Conservation (phyloP, 2,888 invertebrate genomes). For the Zygogramma bicolorata region DNA sequence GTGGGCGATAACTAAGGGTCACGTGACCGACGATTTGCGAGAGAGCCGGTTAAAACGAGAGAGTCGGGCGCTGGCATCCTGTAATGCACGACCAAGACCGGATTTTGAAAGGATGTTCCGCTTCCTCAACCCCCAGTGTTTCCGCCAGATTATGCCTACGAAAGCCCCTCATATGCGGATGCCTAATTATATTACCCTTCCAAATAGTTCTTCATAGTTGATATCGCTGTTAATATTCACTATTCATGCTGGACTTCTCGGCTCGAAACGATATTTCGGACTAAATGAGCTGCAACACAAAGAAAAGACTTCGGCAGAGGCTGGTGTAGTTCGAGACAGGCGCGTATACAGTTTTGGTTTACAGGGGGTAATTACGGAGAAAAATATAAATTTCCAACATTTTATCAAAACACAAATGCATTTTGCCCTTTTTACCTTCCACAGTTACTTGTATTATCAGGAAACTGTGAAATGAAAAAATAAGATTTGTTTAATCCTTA, state of each 20-base stretch:
- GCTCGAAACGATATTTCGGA: not conserved
- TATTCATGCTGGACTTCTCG: not conserved
- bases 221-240: not conserved
- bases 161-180: conserved; percentile 51
- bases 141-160: conserved; percentile 54
- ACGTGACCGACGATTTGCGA: conserved; percentile 51
- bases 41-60: conserved; percentile 49
- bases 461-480: no score
- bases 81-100: conserved; percentile 53
- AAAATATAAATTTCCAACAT: no score
- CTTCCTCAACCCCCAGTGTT: conserved; percentile 53
- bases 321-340: no score
- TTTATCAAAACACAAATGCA: no score
- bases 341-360: no score
- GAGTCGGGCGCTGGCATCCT: conserved; percentile 46
- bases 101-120: conserved; percentile 55
- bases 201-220: conserved; percentile 29
- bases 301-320: no score
- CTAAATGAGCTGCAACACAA: no score
- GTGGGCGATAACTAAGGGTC: conserved; percentile 44
- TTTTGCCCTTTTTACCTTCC: no score
- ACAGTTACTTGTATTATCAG: no score
- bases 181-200: conserved; percentile 49
- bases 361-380: no score
- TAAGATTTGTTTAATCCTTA: no score